Evolutionary conservation across 1,140 invertebrate genomes (phyloP), one percentile per base, ranked within the genome.

Genomic region (Ips nitidus): DNA sequence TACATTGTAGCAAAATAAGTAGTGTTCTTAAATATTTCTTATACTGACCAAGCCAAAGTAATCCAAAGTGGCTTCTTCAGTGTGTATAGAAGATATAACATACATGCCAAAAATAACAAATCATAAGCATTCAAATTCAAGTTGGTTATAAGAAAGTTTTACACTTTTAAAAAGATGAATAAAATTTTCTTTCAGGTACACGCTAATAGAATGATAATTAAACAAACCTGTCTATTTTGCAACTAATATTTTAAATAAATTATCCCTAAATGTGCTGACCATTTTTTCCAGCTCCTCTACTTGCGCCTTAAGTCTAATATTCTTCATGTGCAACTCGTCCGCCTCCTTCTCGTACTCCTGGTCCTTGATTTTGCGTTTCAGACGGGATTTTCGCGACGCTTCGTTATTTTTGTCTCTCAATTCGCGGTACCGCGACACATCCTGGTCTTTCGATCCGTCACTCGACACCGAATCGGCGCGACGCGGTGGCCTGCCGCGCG

Each of bases 401-500:
- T 91, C 89, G 76, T 92, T 92, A 77, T 92, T 92, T 73, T 89
- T 89, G 70, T 90, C 87, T 8, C 90, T 81, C 8, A 88, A 82
- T 74, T 90, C 87, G 37, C 87, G 81, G 73, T 91, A 90, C 69
- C 81, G 86, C 6, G 72, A 73, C 41, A 71, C 74, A 3, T 76
- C 73, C 8, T 63, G 63, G 41, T 78, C 50, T 2, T 53, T 80
- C 41, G 80, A 81, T 65, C 78, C 76, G 58, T 80, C 80, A 2
- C 79, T 80, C 39, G 76, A 63, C 70, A 76, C 70, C 8, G 78
- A 76, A 42, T 73, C 57, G 2, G 57, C 66, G 7, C 74, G 59
- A 60, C 78, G 80, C 38, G 79, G 74, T n/a, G 78, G 79, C 71
- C 78, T 4, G 7, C 75, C 72, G 66, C 74, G 71, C 41, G 58